Evolutionary conservation across 1,140 invertebrate genomes (phyloP).

Genomic region (Centruroides sculpturatus): DNA sequence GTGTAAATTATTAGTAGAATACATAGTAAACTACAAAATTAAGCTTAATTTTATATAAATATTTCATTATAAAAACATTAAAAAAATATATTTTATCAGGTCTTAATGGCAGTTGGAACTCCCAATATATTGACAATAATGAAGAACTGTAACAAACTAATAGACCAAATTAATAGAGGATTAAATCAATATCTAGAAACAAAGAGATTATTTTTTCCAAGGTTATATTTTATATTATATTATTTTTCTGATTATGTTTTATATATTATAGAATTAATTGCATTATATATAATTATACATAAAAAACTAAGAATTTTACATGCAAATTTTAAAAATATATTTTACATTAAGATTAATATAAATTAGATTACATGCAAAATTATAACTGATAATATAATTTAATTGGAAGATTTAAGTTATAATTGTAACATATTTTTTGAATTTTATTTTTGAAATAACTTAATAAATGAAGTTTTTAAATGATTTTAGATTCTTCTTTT

Average conservation of each 20-base stretch:
- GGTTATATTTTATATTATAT: constrained; percentile 23
- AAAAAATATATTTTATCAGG: too few relatives aligned
- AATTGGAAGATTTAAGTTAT: neutral
- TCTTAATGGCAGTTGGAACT: too few relatives aligned
- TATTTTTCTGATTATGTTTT: neutral
- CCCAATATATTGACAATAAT: too few relatives aligned
- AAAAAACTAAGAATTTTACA: neutral
- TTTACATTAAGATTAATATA: neutral
- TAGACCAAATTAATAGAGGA: constrained; percentile 71
- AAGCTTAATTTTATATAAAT: too few relatives aligned
- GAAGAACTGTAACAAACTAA: constrained; percentile 44
- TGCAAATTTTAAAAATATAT: too few relatives aligned
- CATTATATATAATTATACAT: neutral
- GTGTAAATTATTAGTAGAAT: too few relatives aligned
- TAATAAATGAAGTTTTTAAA: neutral
- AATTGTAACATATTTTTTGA: neutral
- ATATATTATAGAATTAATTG: neutral
- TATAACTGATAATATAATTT: neutral
- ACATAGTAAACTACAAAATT: too few relatives aligned
- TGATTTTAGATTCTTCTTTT: constrained; percentile 67
- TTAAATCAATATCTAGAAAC: constrained; percentile 82
- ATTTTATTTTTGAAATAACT: neutral
- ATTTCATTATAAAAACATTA: too few relatives aligned
- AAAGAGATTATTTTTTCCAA: constrained; percentile 75
- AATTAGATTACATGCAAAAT: neutral